Conservation (phyloP, 2,797 vertebrate species). For the Naso thynnoides region DNA sequence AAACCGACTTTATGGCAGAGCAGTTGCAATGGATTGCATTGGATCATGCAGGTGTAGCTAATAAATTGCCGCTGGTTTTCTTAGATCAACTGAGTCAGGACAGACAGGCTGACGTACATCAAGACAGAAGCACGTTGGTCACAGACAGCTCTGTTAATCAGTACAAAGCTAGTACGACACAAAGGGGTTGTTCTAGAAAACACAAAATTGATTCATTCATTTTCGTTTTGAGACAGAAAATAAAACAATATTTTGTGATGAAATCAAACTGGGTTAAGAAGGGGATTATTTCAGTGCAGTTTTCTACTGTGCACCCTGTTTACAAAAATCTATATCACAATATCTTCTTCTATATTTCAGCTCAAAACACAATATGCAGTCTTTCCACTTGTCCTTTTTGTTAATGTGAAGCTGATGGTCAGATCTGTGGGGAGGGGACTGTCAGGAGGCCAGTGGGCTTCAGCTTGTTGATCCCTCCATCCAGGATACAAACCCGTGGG, state of each 20-base stretch:
- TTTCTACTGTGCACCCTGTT: not conserved
- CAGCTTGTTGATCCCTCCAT: conserved; percentile 98
- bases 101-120: conserved; percentile 3
- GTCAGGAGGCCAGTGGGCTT: conserved; percentile 96
- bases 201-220: not conserved
- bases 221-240: conserved; percentile 19
- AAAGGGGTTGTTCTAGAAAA: not conserved
- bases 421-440: conserved; percentile 96
- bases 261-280: not conserved
- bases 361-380: conserved; percentile 10
- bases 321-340: not conserved
- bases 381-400: not conserved
- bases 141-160: not conserved
- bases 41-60: not conserved
- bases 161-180: conserved; percentile 10
- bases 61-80: not conserved
- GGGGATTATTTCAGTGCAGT: not conserved
- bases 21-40: not conserved
- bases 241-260: not conserved
- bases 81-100: conserved; percentile 9
- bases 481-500: conserved; percentile 92
- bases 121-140: not conserved
- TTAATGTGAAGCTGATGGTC: conserved; percentile 54
- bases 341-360: not conserved
- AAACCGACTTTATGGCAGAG: not conserved